phyloP scores from a whole-genome alignment of 2,113 vertebrate genomes.

The Pyxicephalus adspersus region DNA sequence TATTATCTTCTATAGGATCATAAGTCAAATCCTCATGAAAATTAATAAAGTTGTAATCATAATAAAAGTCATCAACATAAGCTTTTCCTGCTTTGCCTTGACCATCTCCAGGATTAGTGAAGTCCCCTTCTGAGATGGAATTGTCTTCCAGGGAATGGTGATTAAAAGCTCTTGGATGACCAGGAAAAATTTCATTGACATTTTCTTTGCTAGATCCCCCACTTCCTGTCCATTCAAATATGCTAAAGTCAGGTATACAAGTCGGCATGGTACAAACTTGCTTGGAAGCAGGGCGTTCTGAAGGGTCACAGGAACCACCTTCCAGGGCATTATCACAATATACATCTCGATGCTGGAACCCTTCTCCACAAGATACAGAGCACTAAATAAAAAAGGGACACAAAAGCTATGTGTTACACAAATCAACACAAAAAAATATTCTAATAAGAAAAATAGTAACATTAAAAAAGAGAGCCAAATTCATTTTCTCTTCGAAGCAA shows the following conservation, averaged over 20 bases:
- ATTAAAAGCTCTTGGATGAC: slow-evolving; percentile 61
- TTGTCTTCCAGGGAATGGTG: slow-evolving; percentile 61
- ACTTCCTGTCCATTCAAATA: slow-evolving; percentile 84
- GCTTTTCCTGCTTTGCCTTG: slow-evolving; percentile 64
- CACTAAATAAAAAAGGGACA: slow-evolving; percentile 73
- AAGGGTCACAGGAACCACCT: slow-evolving; percentile 70
- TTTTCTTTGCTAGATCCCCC: slow-evolving; percentile 84
- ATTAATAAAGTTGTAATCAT: slow-evolving; percentile 97
- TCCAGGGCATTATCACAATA: slow-evolving; percentile 76
- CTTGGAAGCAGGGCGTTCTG: slow-evolving; percentile 65
- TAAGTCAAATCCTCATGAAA: slow-evolving; percentile 92
- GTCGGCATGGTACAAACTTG: slow-evolving; percentile 64
- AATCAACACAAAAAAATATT: too few species aligned
- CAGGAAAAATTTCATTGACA: slow-evolving; percentile 79
- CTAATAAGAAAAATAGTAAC: too few species aligned
- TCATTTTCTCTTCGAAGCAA: too few species aligned
- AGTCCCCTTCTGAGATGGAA: slow-evolving; percentile 70
- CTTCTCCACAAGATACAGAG: slow-evolving; percentile 80
- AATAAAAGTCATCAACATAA: slow-evolving; percentile 93
- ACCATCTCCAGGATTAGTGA: slow-evolving; percentile 70
- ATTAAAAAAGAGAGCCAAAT: too few species aligned
- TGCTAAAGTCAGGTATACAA: slow-evolving; percentile 65
- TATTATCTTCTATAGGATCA: slow-evolving; percentile 64
- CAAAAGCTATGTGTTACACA: too few species aligned
- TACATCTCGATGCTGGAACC: slow-evolving; percentile 72